phyloP scores from a whole-genome alignment of 2,888 invertebrate species.

The Patella ulyssiponensis region DNA sequence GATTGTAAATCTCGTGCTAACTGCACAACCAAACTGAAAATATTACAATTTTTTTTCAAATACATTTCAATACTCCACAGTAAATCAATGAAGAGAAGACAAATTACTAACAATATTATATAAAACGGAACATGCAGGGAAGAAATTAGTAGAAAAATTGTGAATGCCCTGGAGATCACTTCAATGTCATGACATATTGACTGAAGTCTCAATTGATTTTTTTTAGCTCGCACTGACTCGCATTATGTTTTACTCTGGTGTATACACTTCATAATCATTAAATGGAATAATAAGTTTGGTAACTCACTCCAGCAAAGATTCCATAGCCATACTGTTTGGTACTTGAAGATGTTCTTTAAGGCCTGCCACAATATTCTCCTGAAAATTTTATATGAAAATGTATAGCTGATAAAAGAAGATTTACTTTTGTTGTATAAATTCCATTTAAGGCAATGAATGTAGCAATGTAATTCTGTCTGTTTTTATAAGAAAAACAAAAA shows the following conservation, averaged over 20 bases:
- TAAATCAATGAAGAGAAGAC: too few relatives aligned
- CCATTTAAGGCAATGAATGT: not conserved
- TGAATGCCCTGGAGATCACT: too few relatives aligned
- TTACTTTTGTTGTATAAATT: not conserved
- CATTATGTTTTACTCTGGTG: too few relatives aligned
- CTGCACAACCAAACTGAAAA: slow-evolving; percentile 83
- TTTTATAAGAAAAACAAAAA: slow-evolving; percentile 6
- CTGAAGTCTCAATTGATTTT: too few relatives aligned
- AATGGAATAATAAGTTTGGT: not conserved
- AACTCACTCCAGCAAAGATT: slow-evolving; percentile 89
- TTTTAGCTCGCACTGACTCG: too few relatives aligned
- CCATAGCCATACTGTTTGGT: slow-evolving; percentile 82
- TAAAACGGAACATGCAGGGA: too few relatives aligned
- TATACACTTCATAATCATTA: too few relatives aligned
- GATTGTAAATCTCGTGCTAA: slow-evolving; percentile 88
- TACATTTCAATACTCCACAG: not conserved
- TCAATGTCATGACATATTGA: too few relatives aligned
- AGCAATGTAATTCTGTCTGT: not conserved
- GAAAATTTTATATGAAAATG: slow-evolving; percentile 65
- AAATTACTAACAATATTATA: too few relatives aligned
- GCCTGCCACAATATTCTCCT: slow-evolving; percentile 81
- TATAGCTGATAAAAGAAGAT: not conserved
- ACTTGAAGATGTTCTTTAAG: slow-evolving; percentile 83
- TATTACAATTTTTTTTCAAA: slow-evolving; percentile 8
- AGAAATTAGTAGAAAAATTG: too few relatives aligned